phyloP scores from a whole-genome alignment of 2,113 vertebrate species.

The Verasper variegatus region DNA sequence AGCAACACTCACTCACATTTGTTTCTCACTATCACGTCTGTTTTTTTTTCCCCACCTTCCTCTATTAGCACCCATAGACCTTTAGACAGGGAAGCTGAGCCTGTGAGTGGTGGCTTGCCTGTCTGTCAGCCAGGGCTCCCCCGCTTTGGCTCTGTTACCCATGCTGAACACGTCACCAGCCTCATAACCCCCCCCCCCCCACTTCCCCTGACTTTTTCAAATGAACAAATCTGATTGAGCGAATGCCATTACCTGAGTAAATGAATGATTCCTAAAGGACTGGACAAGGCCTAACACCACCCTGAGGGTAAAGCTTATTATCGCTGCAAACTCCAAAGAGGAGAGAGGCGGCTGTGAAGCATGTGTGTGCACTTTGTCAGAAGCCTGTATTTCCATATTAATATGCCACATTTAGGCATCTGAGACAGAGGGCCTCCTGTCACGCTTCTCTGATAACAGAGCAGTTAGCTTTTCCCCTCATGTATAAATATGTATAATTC shows the following conservation, averaged over 20 bases:
- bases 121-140: constrained; percentile 31
- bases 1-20: constrained; percentile 38
- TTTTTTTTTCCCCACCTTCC: constrained; percentile 17
- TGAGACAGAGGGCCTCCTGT: constrained; percentile 73
- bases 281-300: constrained; percentile 73
- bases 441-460: constrained; percentile 75
- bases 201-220: constrained; percentile 69
- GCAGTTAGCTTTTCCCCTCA: constrained; percentile 73
- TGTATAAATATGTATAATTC: constrained; percentile 84
- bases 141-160: constrained; percentile 53
- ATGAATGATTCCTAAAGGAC: constrained; percentile 81
- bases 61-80: not conserved
- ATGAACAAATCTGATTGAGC: constrained; percentile 80
- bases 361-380: constrained; percentile 68
- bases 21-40: constrained; percentile 19
- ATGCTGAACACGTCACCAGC: constrained; percentile 67
- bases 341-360: constrained; percentile 53
- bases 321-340: constrained; percentile 71
- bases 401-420: constrained; percentile 77
- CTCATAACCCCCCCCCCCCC: constrained; percentile 58
- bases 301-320: constrained; percentile 80
- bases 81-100: constrained; percentile 36
- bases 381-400: constrained; percentile 80
- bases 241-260: constrained; percentile 82
- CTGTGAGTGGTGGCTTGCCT: constrained; percentile 20